phyloP scores from a whole-genome alignment of 2,888 invertebrate species.

The Agrochola macilenta region DNA sequence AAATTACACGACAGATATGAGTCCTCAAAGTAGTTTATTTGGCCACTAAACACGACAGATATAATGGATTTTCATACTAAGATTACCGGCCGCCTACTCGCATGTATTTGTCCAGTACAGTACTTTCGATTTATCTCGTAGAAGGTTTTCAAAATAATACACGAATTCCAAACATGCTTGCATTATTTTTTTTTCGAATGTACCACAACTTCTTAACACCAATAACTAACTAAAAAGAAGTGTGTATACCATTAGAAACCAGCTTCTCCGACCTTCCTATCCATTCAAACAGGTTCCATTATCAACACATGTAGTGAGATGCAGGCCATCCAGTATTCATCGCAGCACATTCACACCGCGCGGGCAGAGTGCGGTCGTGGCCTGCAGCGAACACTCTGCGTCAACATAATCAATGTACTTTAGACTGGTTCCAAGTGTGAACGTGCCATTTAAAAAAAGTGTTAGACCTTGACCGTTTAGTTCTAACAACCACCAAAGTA shows the following conservation, averaged over 20 bases:
- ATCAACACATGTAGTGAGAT: neutral
- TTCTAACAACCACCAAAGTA: neutral
- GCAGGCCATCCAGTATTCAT: constrained; percentile 30
- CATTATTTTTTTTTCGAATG: no score
- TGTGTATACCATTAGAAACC: neutral
- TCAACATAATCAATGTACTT: neutral
- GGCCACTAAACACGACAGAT: no score
- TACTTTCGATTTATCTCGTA: no score
- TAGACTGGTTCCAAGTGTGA: neutral
- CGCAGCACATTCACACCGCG: neutral
- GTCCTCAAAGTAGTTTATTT: no score
- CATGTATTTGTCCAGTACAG: no score
- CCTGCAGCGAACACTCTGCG: neutral
- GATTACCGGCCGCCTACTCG: no score
- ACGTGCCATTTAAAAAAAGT: neutral
- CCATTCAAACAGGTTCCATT: neutral
- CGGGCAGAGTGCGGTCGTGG: neutral
- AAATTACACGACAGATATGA: no score
- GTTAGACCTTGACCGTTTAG: neutral
- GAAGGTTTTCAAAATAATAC: no score
- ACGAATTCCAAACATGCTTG: no score
- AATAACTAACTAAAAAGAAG: no score
- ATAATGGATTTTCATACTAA: no score
- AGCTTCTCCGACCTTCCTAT: neutral
- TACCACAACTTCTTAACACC: neutral